A percentile compares a stretch with the other conserved stretches of the same genome.
These are phyloP conservation scores for Fukomys damarensis DNA, from an alignment of 2,113 vertebrate species.

Conservation along the genomic window DNA sequence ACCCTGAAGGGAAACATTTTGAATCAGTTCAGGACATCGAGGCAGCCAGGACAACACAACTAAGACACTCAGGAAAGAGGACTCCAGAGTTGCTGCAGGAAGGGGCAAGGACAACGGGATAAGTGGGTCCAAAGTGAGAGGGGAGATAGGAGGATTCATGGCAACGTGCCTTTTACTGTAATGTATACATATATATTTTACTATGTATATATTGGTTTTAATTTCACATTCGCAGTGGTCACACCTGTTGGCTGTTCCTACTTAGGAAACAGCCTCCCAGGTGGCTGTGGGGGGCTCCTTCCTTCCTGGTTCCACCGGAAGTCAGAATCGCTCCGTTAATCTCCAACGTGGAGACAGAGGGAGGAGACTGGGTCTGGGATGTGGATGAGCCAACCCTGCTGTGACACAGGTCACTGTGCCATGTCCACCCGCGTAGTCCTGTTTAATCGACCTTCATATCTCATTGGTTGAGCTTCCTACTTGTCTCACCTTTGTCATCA, in stretches of 20 bases:
- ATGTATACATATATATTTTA: too few relatives aligned
- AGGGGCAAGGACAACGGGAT: accelerated
- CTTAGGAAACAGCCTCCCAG: not conserved
- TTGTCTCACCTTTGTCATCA: not conserved
- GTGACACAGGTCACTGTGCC: not conserved
- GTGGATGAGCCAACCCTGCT: not conserved
- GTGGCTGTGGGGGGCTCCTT: not conserved
- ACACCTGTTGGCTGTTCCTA: not conserved
- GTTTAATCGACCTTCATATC: not conserved
- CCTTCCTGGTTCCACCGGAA: not conserved
- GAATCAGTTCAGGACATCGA: not conserved
- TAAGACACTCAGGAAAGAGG: too few relatives aligned
- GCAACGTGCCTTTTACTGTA: not conserved
- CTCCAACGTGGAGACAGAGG: not conserved
- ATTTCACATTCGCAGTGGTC: not conserved
- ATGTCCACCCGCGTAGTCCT: not conserved
- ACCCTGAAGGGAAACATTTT: not conserved
- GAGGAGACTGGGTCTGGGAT: not conserved
- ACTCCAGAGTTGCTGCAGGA: not conserved
- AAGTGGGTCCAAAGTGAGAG: not conserved
- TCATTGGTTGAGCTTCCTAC: not conserved
- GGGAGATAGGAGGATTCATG: not conserved
- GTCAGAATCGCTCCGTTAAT: not conserved
- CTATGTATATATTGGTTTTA: not conserved
- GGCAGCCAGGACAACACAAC: not conserved